phyloP scores from a whole-genome alignment of 1,140 invertebrate genomes.

The Euwallacea similis region DNA sequence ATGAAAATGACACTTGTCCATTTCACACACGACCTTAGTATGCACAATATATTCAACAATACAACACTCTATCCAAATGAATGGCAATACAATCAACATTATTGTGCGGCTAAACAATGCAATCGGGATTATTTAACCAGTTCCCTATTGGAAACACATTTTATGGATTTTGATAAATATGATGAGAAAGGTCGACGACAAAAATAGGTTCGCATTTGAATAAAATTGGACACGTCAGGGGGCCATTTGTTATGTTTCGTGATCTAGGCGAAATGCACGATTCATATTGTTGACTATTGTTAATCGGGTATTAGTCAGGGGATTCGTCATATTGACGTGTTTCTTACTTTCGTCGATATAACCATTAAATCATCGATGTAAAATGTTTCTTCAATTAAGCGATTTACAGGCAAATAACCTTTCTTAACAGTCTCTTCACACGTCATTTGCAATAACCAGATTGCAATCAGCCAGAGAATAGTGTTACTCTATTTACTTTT shows the following conservation, averaged over 20 bases:
- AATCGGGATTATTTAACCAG: no score
- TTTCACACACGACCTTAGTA: no score
- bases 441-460: background rate
- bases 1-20: no score
- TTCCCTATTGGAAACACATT: constrained; percentile 11
- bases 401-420: background rate
- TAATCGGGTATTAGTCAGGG: constrained; percentile 14
- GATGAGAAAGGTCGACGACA: constrained; percentile 10
- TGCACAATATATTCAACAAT: no score
- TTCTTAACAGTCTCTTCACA: background rate
- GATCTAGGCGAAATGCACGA: constrained; percentile 18
- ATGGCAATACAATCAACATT: no score
- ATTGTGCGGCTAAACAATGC: no score
- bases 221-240: constrained; percentile 19
- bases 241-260: constrained; percentile 24
- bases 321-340: no score
- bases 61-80: no score
- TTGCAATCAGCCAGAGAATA: background rate
- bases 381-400: background rate
- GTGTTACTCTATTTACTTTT: background rate
- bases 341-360: background rate
- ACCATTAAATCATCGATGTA: background rate
- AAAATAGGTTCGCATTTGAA: constrained; percentile 21
- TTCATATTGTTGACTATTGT: constrained; percentile 20
- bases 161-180: constrained; percentile 9